Evolutionary conservation across 2,888 invertebrate genomes (phyloP).

Genomic region (Branchipolynoe longqiensis): DNA sequence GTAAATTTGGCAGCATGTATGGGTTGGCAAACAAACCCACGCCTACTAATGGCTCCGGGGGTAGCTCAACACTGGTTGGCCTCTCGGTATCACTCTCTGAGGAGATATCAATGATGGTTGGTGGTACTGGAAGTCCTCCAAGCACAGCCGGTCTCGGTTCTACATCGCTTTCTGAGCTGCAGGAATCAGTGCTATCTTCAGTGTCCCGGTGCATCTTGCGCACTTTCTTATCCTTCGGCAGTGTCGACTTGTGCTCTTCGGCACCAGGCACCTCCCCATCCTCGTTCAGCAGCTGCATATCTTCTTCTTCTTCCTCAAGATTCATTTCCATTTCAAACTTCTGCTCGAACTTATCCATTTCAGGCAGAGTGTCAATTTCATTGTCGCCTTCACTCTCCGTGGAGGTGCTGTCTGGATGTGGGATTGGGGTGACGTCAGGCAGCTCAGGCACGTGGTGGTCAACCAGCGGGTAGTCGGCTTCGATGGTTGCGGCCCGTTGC

Average conservation of each 20-base stretch:
- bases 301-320: conserved; percentile 43
- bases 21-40: conserved; percentile 35
- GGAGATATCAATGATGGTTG: conserved; percentile 53
- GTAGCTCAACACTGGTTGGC: conserved; percentile 49
- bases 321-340: conserved; percentile 58
- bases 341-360: conserved; percentile 50
- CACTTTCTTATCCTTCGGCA: conserved; percentile 62
- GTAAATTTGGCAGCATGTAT: conserved; percentile 37
- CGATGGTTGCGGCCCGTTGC: background rate
- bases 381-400: conserved; percentile 28
- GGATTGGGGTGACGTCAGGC: background rate
- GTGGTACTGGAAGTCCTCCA: conserved; percentile 5
- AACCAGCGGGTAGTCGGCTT: conserved; percentile 16
- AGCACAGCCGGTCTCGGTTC: background rate
- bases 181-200: conserved; percentile 1
- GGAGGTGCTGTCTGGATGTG: background rate
- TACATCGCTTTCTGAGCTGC: conserved; percentile 36
- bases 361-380: conserved; percentile 43
- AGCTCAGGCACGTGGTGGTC: conserved; percentile 18
- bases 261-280: conserved; percentile 63
- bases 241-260: conserved; percentile 64
- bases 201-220: background rate
- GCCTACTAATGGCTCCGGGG: conserved; percentile 5
- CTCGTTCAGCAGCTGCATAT: conserved; percentile 63
- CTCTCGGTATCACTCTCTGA: conserved; percentile 59